These are phyloP conservation scores for Tipula confusa DNA, from an alignment of 2,888 invertebrate genomes.

Conservation along the genomic window DNA sequence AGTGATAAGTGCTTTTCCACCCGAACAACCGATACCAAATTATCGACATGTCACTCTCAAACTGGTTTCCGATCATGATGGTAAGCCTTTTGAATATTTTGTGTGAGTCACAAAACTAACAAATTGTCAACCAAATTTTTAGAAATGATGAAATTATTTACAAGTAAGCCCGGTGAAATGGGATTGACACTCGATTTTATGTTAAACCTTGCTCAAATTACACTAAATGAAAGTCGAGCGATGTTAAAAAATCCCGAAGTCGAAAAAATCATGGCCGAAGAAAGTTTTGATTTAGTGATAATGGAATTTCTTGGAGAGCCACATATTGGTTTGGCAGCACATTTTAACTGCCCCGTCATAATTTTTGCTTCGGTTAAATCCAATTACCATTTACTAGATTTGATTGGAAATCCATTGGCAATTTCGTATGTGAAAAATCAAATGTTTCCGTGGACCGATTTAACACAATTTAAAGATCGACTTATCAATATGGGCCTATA, in stretches of 20 bases:
- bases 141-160: too few species aligned
- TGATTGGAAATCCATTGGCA: neutral
- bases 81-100: neutral
- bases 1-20: neutral
- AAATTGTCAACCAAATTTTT: too few species aligned
- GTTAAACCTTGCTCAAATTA: neutral
- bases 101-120: neutral
- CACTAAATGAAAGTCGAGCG: neutral
- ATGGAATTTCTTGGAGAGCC: neutral
- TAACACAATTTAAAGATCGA: neutral
- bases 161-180: neutral
- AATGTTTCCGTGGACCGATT: neutral
- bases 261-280: neutral
- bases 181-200: neutral
- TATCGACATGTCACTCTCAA: neutral
- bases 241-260: neutral
- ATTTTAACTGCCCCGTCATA: constrained; percentile 26
- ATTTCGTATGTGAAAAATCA: neutral
- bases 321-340: neutral
- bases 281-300: neutral
- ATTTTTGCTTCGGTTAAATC: neutral
- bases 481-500: neutral
- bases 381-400: neutral
- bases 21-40: neutral
- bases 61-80: neutral